Base-by-base conservation (phyloP, 2,113 vertebrate species). In the Cyanocitta stelleri region DNA sequence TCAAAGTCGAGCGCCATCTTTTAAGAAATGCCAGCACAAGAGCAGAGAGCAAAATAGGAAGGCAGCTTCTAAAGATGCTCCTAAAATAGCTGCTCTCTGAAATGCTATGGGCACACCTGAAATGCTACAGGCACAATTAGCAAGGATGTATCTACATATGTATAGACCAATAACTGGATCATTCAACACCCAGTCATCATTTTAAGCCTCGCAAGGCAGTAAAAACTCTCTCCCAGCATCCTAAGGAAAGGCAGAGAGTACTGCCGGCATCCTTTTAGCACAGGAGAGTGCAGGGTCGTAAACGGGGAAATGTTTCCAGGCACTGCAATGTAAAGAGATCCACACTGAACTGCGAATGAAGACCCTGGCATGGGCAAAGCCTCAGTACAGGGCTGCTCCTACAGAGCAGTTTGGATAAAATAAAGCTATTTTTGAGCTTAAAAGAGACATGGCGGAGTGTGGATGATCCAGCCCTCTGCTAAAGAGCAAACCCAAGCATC, bases 261-360 rank as follows among this genome's bases (percentile, higher is more conserved):
- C 46, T 69, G 71, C 32, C 2, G 1, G 55, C 72, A 77, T 89
- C 79, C 79, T 81, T 76, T 77, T 52, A 61, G 49, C n/a, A 19
- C 1, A 2, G 63, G 59, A 67, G 43, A 39, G 71, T 1, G 19
- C 29, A 26, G 1, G 9, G 41, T 8, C 0, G 0, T 54, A 62
- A 80, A 26, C 20, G 18, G 21, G 48, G 13, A 56, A 84, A 58
- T 1, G 0, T 30, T 58, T 92, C 51, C 79, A 61, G 49, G 67
- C 8, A 4, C 8, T 37, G 63, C 27, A 71, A 24, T 2, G 16
- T 1, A 2, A 89, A 67, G 15, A 74, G 35, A 23, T 1, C 1
- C 3, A 1, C 2, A 1, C 0, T n/a, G 37, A 63, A 67, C 32
- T 16, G 39, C 27, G 20, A 66, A 64, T 5, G 2, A 33, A 43